Conservation (phyloP, 2,113 vertebrate species). For the Peromyscus leucopus region DNA sequence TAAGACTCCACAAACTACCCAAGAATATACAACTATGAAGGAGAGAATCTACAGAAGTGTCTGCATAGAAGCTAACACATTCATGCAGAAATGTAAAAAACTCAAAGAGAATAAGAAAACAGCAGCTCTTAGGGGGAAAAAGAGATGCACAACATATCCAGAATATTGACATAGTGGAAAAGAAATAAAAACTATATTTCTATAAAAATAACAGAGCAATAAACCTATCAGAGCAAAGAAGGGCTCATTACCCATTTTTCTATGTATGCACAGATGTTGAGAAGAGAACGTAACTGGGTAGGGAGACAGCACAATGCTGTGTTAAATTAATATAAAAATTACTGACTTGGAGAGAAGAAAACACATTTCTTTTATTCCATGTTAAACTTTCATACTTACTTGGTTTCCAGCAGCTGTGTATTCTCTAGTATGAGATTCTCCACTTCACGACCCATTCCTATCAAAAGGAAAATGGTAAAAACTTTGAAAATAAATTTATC, state of each 20-base stretch:
- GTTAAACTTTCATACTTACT: conserved; percentile 89
- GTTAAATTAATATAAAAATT: not conserved
- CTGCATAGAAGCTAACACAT: not conserved
- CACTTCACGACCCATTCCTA: conserved; percentile 99
- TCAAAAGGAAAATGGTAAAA: conserved; percentile 81
- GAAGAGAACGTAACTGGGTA: not conserved
- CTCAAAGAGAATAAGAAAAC: not conserved
- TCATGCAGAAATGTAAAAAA: conserved; percentile 15
- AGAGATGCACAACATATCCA: not conserved
- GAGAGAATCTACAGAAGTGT: not conserved
- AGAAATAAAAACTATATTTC: not conserved
- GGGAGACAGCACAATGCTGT: not conserved
- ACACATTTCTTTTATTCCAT: not conserved
- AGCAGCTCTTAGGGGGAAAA: not conserved
- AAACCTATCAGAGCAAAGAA: not conserved
- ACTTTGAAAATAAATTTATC: conserved; percentile 67
- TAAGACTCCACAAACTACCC: not conserved
- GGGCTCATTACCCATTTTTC: not conserved
- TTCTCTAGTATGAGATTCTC: conserved; percentile 99
- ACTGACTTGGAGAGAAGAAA: not conserved
- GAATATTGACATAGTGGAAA: conserved; percentile 1
- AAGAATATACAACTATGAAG: not conserved
- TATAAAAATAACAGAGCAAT: not conserved
- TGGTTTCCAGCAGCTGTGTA: conserved; percentile 97
- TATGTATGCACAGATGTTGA: not conserved